Evolutionary conservation across 2,888 invertebrate genomes (phyloP), one percentile per base, ranked within the genome.

Genomic region (Callyntrura sp.): DNA sequence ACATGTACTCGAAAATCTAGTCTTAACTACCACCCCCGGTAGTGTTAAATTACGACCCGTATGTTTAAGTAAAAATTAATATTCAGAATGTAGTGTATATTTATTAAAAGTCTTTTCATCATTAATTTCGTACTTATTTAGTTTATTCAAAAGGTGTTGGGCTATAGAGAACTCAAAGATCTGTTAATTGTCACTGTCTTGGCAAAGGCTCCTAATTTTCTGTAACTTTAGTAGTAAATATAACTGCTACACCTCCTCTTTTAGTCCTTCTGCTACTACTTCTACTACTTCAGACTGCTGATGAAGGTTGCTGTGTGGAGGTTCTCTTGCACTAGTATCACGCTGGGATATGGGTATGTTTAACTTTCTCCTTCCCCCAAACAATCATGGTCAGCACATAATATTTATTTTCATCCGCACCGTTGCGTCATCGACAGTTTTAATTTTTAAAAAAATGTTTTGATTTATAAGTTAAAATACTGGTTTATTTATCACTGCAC

Each of bases 261-360:
- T 76, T 17, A 76, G 14, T 51, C 51, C 25, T 51, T 55, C 76
- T 76, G 25, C 76, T 76, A 55, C 51, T 76, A 23, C 76, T 45
- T n/a, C 43, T 45, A 45, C 70, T 70, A 70, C 70, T 43, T 23
- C 62, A 62, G 62, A 70, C 70, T 20, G 25, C 28, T 55, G 76
- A n/a, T 76, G 55, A 28, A 25, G 76, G 51, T 51, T 12, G 73
- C 48, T 8, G 76, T 0, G n/a, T n/a, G 55, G 76, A 55, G 25
- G n/a, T 55, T 76, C 76, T 76, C 14, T 76, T 62, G 25, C 25
- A 68, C 35, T 35, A 9, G 9, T 35, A 68, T 68, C 35, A 68
- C 14, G 20, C 14, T 73, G 73, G 76, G 55, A 76, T 55, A n/a
- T 55, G 51, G 76, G 76, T 76, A 76, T 76, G 76, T 51, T 51